These are phyloP conservation scores for Orthonyx spaldingii DNA, from an alignment of 2,113 vertebrate genomes.

Conservation along the genomic window DNA sequence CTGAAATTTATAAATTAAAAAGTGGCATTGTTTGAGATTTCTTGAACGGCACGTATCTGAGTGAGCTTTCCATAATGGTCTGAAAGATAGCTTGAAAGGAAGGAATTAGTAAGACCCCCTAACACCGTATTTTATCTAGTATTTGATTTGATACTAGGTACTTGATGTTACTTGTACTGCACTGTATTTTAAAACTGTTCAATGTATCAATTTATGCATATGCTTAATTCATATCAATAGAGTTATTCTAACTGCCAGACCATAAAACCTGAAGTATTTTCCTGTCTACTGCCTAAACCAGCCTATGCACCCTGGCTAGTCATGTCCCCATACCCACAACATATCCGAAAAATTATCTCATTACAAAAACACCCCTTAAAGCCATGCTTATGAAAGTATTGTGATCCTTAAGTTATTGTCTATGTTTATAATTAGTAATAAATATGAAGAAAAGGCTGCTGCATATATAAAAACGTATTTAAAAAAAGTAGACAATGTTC, in stretches of 20 bases:
- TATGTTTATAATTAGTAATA: neutral
- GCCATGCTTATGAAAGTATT: neutral
- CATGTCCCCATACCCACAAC: neutral
- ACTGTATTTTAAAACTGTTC: neutral
- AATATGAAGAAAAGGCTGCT: neutral
- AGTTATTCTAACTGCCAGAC: neutral
- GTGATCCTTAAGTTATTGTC: neutral
- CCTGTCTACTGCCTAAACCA: neutral
- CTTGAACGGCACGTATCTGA: neutral
- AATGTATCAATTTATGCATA: neutral
- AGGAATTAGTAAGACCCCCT: neutral
- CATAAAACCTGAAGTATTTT: neutral
- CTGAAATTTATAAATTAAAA: neutral
- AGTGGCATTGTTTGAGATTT: neutral
- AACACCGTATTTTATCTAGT: neutral
- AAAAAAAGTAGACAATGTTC: neutral
- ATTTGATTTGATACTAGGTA: neutral
- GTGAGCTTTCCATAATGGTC: neutral
- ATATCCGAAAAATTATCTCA: neutral
- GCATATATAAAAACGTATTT: neutral
- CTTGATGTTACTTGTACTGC: neutral
- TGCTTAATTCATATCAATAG: neutral
- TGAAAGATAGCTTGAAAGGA: neutral
- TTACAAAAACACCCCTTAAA: neutral
- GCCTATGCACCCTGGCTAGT: neutral